Base-by-base conservation (phyloP, 1,140 invertebrate genomes). In the Aphidius ervi region DNA sequence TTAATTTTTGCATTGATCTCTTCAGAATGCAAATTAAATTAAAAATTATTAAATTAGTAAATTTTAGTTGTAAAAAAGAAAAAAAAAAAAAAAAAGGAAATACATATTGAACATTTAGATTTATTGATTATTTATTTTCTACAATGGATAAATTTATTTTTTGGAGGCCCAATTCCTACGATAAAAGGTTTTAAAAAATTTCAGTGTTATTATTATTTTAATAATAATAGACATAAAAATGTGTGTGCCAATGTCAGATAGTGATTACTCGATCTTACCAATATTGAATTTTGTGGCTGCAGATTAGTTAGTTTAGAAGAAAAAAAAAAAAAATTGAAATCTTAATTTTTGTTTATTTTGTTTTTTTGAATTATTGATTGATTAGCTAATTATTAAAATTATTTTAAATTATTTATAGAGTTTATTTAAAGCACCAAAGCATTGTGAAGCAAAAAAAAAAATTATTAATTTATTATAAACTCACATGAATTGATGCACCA, bases 401-500 rank as follows among this genome's bases (percentile, higher is more conserved):
- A 31, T 31, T 31, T 31, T 16, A 16, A 16, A 16, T 16, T 16
- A 16, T 16, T 16, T 16, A 16, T 16, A 16, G 16, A 16, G 16
- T 16, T 0, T 31, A 1, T 31, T 2, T 1, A 31, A 31, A 31
- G 4, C 4, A 31, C 4, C 23, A 31, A 31, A 31, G 4, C 23
- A 31, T 1, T 31, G 4, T 31, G 23, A 16, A 16, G 16, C 4
- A 31, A 31, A 31, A 31, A 3, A 54, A 42, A 37, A 20, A 8
- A 10, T 20, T 8, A 45, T 2, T 23, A 66, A 56, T 58, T 59
- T 63, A 43, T 16, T 31, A 31, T 58, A 59, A 55, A 82, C 86
- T 89, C 84, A 97, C 94, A 82, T 97, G 94, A 74, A 97, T 96
- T 50, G 93, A 95, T n/a, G 92, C 88, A 10, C 86, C 85, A n/a